Evolutionary conservation across 2,888 invertebrate genomes (phyloP).

Genomic region (Lordiphosa fenestrarum): DNA sequence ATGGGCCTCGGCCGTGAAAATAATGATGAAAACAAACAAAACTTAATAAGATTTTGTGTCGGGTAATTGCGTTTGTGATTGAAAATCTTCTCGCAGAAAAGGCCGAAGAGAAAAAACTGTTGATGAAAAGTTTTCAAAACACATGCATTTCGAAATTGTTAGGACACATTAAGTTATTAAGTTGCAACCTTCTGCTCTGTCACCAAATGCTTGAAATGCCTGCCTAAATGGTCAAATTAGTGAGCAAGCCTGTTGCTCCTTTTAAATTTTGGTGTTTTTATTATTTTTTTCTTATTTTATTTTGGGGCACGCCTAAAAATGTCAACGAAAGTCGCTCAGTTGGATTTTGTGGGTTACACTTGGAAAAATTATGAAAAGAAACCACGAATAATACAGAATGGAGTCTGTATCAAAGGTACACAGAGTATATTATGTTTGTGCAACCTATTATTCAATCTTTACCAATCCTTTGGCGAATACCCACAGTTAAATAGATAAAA

Average conservation of each 20-base stretch:
- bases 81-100: conserved; percentile 17
- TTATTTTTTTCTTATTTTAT: conserved; percentile 20
- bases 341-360: conserved; percentile 13
- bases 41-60: conserved; percentile 76
- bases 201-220: conserved; percentile 57
- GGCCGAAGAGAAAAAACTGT: background rate
- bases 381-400: no score
- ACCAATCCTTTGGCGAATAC: no score
- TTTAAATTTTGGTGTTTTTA: conserved; percentile 13
- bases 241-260: conserved; percentile 30
- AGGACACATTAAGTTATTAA: conserved; percentile 63
- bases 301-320: conserved; percentile 57
- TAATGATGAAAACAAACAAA: conserved; percentile 78
- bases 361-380: background rate
- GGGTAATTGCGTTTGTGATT: conserved; percentile 50
- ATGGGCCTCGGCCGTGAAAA: conserved; percentile 69
- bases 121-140: conserved; percentile 10
- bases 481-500: no score
- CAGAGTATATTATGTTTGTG: no score
- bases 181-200: conserved; percentile 42
- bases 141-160: conserved; percentile 40
- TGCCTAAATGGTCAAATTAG: conserved; percentile 69
- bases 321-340: conserved; percentile 33
- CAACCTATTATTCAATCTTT: no score
- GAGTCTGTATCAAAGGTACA: no score